phyloP scores from a whole-genome alignment of 2,113 vertebrate genomes.

The Oxygymnocypris stewartii region DNA sequence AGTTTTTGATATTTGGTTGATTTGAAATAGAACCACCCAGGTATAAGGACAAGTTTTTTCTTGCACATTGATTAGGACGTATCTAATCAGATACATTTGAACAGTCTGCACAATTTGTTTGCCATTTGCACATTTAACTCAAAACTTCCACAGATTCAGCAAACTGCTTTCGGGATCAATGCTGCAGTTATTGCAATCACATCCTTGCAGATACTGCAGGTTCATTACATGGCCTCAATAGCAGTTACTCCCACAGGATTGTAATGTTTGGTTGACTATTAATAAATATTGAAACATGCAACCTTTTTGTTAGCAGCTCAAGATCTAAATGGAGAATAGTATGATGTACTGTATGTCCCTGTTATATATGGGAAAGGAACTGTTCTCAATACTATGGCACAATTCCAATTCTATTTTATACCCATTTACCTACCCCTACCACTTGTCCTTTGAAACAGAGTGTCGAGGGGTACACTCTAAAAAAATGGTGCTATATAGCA shows the following conservation, averaged over 20 bases:
- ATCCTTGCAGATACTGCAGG: neutral
- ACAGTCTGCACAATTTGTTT: neutral
- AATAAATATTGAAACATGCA: neutral
- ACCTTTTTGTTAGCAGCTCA: neutral
- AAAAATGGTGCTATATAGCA: too few relatives aligned
- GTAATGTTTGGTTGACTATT: neutral
- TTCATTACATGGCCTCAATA: neutral
- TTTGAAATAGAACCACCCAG: too few relatives aligned
- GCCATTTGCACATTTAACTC: neutral
- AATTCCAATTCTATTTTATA: too few relatives aligned
- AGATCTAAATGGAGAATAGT: neutral
- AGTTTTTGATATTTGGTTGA: too few relatives aligned
- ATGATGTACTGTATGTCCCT: neutral
- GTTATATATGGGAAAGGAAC: neutral
- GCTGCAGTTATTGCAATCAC: neutral
- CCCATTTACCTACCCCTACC: too few relatives aligned
- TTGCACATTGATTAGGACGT: neutral
- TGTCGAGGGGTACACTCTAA: too few relatives aligned
- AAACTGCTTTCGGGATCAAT: conserved; percentile 23
- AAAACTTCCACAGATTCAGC: conserved; percentile 23
- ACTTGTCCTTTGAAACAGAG: too few relatives aligned
- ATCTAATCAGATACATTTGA: neutral
- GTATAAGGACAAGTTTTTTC: neutral
- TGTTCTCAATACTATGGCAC: neutral
- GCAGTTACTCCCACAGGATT: neutral